Base-by-base conservation (phyloP, 1,140 invertebrate species). In the Nylanderia fulva region DNA sequence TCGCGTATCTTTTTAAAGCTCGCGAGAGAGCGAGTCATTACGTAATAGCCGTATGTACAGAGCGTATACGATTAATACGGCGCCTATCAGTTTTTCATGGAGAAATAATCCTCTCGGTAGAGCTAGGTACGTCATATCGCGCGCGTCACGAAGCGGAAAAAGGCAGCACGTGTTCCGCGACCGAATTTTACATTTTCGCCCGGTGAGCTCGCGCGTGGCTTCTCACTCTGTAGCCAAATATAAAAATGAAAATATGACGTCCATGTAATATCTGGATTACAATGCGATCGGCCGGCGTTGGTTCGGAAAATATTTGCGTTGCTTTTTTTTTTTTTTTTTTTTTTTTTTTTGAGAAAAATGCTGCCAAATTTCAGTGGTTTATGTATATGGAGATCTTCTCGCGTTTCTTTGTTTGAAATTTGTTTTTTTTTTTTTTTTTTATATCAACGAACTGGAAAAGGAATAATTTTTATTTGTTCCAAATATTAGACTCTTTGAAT, bases 81-180 rank as follows among this genome's bases (percentile, higher is more conserved):
- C 60, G 63, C 72, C 85, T 90, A 91, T 91, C 85, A 88, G 75
- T 90, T 91, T 91, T 90, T 91, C 86, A 91, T 85, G 88, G 75
- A 63, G 82, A 83, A 89, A 85, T 90, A 90, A 90, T 89, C 85
- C 88, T 87, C 85, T 90, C 85, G 72, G 68, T 68, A 58, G 5
- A 36, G 58, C 60, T 63, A 48, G 45, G 45, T 48, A 84, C 87
- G 88, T 89, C 71, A 87, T 68, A 72, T 45, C 66, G 66, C 48
- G 24, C 52, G 75, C 88, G 88, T 87, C 87, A 90, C 90, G 89
- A 89, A 82, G 88, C 82, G 58, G 80, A 85, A 87, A 90, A 80
- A 85, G 66, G 84, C 66, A 83, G 68, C 85, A 86, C 84, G 88
- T 89, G 85, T 90, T 85, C 85, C 72, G 83, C 72, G 84, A 72